Conservation (phyloP, 2,888 invertebrate genomes). For the Mycalesis mineus region DNA sequence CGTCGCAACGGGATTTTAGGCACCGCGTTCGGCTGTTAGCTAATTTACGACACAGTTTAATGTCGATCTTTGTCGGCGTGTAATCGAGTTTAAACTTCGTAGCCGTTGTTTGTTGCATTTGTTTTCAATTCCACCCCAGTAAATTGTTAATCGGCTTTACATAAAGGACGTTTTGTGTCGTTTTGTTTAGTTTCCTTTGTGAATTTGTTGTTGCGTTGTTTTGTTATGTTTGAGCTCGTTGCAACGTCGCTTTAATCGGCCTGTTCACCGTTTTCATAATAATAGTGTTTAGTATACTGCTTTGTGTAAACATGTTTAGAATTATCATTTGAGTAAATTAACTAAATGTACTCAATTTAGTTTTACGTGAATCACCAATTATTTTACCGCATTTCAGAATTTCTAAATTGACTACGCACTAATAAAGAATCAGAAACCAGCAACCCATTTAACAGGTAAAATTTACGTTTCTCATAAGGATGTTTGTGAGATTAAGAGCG, state of each 20-base stretch:
- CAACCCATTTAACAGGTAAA: too few species aligned
- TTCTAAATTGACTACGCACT: too few species aligned
- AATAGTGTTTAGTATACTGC: not conserved
- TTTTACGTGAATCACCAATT: too few species aligned
- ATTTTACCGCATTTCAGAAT: too few species aligned
- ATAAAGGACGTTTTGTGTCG: constrained; percentile 7
- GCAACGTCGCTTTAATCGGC: not conserved
- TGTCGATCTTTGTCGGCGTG: not conserved
- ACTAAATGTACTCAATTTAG: too few species aligned
- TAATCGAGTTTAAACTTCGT: constrained; percentile 17
- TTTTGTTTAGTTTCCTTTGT: constrained; percentile 10
- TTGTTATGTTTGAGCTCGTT: constrained; percentile 1
- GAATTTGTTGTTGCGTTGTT: constrained; percentile 11
- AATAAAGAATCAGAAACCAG: too few species aligned
- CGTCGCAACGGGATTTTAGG: constrained; percentile 8
- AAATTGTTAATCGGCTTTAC: constrained; percentile 10
- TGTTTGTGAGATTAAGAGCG: too few species aligned
- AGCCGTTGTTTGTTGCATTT: constrained; percentile 10
- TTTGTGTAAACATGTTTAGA: not conserved
- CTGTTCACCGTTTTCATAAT: not conserved
- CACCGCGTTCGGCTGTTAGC: constrained; percentile 4
- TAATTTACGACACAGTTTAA: constrained; percentile 17
- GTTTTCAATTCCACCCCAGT: constrained; percentile 11
- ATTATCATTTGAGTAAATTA: too few species aligned
- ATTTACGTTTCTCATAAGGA: too few species aligned